These are phyloP conservation scores for Mirza zaza DNA, from an alignment of 2,113 vertebrate genomes.

Conservation along the genomic window DNA sequence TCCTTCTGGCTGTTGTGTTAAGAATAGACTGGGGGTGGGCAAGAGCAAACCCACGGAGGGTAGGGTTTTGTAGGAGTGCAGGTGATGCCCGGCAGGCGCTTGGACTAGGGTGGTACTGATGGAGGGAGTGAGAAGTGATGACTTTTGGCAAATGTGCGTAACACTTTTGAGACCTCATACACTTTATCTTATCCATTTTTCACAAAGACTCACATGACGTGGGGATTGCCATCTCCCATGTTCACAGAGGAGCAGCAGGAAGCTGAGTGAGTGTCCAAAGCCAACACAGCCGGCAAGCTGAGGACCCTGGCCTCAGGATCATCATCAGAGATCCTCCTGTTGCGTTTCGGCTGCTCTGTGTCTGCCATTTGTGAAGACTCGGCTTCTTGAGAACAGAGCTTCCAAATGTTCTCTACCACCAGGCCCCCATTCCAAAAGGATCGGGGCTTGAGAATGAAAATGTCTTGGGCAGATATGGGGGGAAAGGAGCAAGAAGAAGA, in stretches of 20 bases:
- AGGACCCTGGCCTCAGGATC: background rate
- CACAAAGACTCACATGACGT: rapidly evolving
- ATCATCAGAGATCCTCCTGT: background rate
- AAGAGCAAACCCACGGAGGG: background rate
- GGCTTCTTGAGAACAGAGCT: background rate
- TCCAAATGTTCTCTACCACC: background rate
- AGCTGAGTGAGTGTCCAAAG: background rate
- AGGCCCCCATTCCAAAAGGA: background rate
- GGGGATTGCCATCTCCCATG: background rate
- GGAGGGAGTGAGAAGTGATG: background rate
- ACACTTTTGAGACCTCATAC: background rate
- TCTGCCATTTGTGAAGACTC: background rate
- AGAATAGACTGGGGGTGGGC: background rate
- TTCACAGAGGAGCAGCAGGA: background rate
- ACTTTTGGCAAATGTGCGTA: background rate
- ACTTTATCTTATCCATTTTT: background rate
- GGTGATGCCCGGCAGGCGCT: rapidly evolving
- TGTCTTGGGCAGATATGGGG: background rate
- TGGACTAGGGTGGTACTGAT: rapidly evolving
- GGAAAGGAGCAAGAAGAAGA: background rate
- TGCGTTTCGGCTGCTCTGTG: background rate
- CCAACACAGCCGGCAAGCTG: too few species aligned
- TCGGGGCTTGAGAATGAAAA: background rate
- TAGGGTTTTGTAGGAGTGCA: rapidly evolving
- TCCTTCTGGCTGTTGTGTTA: background rate